Percentiles rank a stretch among this genome's conserved stretches.
Conservation (phyloP, 2,113 vertebrate genomes). For the Mobula hypostoma region DNA sequence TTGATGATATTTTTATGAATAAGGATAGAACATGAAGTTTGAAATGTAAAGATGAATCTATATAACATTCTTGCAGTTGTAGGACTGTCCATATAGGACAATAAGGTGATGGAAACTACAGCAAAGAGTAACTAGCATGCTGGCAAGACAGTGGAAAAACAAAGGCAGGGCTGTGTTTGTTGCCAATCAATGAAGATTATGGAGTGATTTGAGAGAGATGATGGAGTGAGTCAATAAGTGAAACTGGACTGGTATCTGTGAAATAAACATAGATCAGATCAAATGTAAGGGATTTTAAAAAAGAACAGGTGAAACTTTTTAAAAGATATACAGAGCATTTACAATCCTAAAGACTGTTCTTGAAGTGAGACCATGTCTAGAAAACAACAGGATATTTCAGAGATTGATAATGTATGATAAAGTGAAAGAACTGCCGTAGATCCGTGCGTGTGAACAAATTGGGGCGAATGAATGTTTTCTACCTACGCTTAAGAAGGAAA, state of each 20-base stretch:
- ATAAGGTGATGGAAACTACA: not conserved
- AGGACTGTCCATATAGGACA: not conserved
- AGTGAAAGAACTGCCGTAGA: not conserved
- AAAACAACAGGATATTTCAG: not conserved
- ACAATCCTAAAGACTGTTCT: not conserved
- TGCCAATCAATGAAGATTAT: not conserved
- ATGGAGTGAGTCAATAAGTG: not conserved
- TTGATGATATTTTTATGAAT: not conserved
- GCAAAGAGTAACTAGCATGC: not conserved
- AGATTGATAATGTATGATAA: not conserved
- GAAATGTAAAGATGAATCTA: not conserved
- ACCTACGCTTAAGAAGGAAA: too few species aligned
- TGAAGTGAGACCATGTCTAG: not conserved
- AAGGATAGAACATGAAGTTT: not conserved
- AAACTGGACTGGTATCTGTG: not conserved
- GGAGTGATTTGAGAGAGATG: not conserved
- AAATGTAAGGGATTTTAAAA: not conserved
- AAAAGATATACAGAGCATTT: not conserved
- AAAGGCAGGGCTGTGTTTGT: not conserved
- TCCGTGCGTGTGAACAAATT: not conserved
- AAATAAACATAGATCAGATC: not conserved
- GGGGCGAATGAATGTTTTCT: not conserved
- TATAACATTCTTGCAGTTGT: not conserved
- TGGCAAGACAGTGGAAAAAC: not conserved
- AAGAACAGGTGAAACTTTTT: not conserved